These are phyloP conservation scores for Hyperopisus bebe DNA, from an alignment of 2,113 vertebrate species.

Conservation along the genomic window DNA sequence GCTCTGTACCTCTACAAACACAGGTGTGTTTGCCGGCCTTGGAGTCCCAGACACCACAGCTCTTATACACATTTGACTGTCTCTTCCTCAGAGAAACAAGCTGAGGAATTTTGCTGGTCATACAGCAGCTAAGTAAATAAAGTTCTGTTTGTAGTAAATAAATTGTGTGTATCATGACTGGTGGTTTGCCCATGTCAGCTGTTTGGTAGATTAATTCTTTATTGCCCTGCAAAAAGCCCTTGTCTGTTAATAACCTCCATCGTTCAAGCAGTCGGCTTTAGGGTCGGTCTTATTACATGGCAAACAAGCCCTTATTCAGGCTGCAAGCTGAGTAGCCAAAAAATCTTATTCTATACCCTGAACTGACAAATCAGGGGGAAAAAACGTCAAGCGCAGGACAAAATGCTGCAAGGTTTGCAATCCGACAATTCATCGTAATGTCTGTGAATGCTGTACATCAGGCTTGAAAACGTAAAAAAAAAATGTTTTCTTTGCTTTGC, in stretches of 20 bases:
- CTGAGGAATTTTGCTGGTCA: not conserved
- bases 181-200: not conserved
- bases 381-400: not conserved
- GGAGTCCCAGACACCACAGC: not conserved
- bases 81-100: not conserved
- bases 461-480: not conserved
- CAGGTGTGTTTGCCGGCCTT: conserved; percentile 63
- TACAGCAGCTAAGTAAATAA: conserved; percentile 1
- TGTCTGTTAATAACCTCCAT: not conserved
- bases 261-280: too few species aligned
- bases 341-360: not conserved
- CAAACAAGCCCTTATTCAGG: not conserved
- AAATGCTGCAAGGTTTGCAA: not conserved
- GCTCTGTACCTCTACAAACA: conserved; percentile 99
- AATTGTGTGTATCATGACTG: not conserved
- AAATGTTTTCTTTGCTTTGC: not conserved
- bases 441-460: not conserved
- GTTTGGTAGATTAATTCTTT: not conserved
- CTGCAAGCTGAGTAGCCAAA: not conserved
- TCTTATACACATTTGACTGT: not conserved
- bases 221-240: not conserved
- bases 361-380: not conserved
- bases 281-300: not conserved
- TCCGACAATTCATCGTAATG: not conserved
- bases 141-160: not conserved